Evolutionary conservation across 2,888 invertebrate species (phyloP).

Genomic region (Gastracanthus pulcherrimus): DNA sequence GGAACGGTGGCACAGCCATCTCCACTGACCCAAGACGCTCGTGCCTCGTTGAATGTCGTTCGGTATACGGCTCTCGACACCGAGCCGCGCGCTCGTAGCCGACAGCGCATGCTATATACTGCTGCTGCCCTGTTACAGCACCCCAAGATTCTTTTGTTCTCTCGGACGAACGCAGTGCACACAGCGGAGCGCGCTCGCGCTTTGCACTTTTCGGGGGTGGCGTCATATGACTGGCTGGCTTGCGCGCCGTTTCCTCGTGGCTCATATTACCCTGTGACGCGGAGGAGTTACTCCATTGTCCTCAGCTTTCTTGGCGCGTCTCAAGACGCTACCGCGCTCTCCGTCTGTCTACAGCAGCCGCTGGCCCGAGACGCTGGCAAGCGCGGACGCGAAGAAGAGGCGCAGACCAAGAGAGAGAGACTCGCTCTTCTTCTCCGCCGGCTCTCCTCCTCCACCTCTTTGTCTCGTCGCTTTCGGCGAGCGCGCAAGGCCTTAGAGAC

Average conservation of each 20-base stretch:
- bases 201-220: constrained; percentile 53
- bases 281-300: constrained; percentile 76
- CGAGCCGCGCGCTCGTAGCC: no score
- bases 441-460: background rate
- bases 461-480: background rate
- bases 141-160: constrained; percentile 76
- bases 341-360: constrained; percentile 9
- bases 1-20: background rate
- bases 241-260: constrained; percentile 65
- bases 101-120: no score
- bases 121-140: constrained; percentile 73
- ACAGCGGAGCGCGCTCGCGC: no score
- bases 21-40: background rate
- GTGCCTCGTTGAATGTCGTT: background rate
- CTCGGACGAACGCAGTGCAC: constrained; percentile 59
- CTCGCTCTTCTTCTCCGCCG: background rate
- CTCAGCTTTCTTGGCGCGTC: constrained; percentile 73
- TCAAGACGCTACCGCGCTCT: constrained; percentile 63
- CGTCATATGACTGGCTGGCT: constrained; percentile 53
- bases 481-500: background rate
- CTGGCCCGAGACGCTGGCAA: background rate
- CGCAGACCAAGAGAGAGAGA: no score
- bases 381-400: background rate
- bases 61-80: background rate
- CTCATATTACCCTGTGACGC: constrained; percentile 76